Evolutionary conservation across 2,888 invertebrate species (phyloP).

Genomic region (Netelia fuscicornis): DNA sequence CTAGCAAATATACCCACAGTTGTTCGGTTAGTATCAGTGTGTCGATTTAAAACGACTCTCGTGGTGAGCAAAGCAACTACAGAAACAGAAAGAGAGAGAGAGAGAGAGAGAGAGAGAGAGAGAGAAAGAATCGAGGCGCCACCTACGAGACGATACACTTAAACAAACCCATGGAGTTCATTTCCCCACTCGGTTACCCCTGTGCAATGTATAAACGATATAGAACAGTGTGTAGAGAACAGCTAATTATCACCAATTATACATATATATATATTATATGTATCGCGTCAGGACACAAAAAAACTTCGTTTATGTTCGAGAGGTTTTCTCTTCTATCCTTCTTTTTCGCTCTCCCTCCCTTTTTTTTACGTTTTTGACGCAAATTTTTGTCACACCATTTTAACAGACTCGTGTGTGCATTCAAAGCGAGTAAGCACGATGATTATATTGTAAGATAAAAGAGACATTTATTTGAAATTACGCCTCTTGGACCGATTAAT

Average conservation of each 20-base stretch:
- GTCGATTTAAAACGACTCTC: conserved; percentile 79
- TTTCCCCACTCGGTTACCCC: background rate
- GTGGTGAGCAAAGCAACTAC: conserved; percentile 48
- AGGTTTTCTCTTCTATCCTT: background rate
- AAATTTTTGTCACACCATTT: no score
- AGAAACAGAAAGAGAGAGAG: conserved; percentile 40
- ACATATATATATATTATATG: background rate
- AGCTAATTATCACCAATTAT: background rate
- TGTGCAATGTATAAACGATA: conserved; percentile 42
- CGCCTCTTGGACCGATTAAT: no score
- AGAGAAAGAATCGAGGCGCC: conserved; percentile 20
- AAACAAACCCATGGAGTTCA: conserved; percentile 20
- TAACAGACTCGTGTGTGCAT: no score
- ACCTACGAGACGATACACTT: conserved; percentile 40
- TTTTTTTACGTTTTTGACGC: no score
- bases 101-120: conserved; percentile 14
- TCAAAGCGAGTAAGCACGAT: no score
- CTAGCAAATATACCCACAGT: conserved; percentile 80
- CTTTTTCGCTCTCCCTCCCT: background rate
- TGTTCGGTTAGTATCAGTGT: conserved; percentile 77
- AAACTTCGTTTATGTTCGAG: background rate
- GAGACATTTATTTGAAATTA: no score
- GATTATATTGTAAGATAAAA: no score
- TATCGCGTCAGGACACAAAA: background rate
- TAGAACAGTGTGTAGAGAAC: background rate